Conservation (phyloP, 2,113 vertebrate species). For the Eurypyga helias region DNA sequence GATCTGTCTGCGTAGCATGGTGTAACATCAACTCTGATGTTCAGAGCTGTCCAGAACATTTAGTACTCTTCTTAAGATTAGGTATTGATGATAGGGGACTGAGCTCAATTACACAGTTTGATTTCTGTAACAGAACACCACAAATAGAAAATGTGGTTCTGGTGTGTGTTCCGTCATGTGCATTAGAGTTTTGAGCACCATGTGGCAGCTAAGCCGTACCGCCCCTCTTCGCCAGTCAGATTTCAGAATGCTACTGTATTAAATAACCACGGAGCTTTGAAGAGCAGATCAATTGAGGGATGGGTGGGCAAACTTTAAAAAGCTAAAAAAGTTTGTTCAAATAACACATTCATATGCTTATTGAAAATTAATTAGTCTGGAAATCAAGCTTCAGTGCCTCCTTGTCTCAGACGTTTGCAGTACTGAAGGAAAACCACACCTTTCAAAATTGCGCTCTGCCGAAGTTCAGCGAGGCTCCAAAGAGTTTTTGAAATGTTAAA, state of each 20-base stretch:
- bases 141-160: neutral
- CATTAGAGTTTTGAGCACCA: neutral
- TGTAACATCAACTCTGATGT: neutral
- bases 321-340: neutral
- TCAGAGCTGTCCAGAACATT: neutral
- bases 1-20: rapidly evolving
- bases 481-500: conserved; percentile 1
- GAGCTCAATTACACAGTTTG: neutral
- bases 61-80: neutral
- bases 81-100: neutral
- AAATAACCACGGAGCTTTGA: neutral
- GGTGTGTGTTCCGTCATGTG: neutral
- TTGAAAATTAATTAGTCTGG: conserved; percentile 14
- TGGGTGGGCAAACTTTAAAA: conserved; percentile 1
- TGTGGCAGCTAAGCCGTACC: neutral
- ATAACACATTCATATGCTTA: neutral
- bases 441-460: neutral
- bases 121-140: conserved; percentile 7
- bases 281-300: neutral
- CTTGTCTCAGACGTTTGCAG: neutral
- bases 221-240: neutral
- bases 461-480: neutral
- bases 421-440: conserved; percentile 11
- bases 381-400: neutral
- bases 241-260: neutral